Base-by-base conservation (phyloP, 53 echinoderm and acorn worm genomes). In the Patiria pectinifera region DNA sequence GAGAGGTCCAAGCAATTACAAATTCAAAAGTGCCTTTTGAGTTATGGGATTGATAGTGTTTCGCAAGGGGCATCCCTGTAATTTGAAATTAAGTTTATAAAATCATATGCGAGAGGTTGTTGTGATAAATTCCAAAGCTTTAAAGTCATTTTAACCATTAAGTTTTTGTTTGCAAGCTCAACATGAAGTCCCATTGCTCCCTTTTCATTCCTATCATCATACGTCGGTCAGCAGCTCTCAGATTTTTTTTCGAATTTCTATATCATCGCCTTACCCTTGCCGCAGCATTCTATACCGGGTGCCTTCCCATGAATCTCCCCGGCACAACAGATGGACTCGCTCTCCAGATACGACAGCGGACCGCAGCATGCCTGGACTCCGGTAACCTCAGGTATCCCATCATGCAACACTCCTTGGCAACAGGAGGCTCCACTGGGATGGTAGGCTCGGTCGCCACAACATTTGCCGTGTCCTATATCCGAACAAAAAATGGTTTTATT, bases 351-450 rank as follows among this genome's bases (percentile, higher is more conserved):
- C 9, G 96, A 94, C 25, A 78, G 48, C 0, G 80, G 70, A 35
- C 95, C 95, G 78, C 98, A 98, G 82, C 96, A 97, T 59, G 77
- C 72, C 82, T 94, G 95, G 21, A 96, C 92, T 6, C 89, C 94
- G 3, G 90, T 85, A 13, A 95, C 88, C 76, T 95, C 94, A 2
- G 97, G 97, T 83, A 97, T 78, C 62, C 94, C 94, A 76, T 89
- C 47, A 47, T 84, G 76, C 59, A 93, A 44, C 43, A 82, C 43
- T 13, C 88, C 91, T 35, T 83, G 45, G 74, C 97, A 97, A 86
- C 96, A 96, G 13, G 95, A 94, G 85, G 92, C 85, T 19, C 83
- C 66, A 12, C 86, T 83, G 45, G 95, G 91, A 10, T 93, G 85
- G 77, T 95, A 97, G 7, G 94, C 87, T 69, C 91, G 82, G 58